These are phyloP conservation scores for Campopleginae sp. DNA, from an alignment of 2,888 invertebrate genomes.

Conservation along the genomic window DNA sequence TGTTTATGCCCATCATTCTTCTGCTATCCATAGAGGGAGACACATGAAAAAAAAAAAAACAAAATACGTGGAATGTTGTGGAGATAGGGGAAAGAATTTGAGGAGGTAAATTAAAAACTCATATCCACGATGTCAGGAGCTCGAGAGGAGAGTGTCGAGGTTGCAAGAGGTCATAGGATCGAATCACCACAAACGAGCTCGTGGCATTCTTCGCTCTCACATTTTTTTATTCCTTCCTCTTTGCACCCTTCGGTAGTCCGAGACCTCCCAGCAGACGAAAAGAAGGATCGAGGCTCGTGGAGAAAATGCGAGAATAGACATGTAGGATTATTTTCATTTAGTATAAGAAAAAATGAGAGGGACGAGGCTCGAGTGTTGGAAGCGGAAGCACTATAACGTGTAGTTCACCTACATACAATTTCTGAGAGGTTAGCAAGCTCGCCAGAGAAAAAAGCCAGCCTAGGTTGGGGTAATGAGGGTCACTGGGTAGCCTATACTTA, in stretches of 20 bases:
- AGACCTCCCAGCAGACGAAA: slow-evolving; percentile 63
- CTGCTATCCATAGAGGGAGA: slow-evolving; percentile 18
- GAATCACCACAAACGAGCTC: slow-evolving; percentile 68
- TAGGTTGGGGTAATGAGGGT: slow-evolving; percentile 17
- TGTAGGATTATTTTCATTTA: background rate
- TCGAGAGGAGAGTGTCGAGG: slow-evolving; percentile 54
- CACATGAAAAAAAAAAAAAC: slow-evolving; percentile 41
- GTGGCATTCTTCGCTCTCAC: slow-evolving; percentile 35
- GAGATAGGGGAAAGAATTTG: slow-evolving; percentile 58
- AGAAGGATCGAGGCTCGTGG: slow-evolving; percentile 56
- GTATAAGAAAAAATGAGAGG: background rate
- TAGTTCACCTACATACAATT: slow-evolving; percentile 29
- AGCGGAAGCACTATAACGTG: slow-evolving; percentile 31
- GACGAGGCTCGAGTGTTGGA: slow-evolving; percentile 39
- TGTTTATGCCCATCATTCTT: slow-evolving; percentile 29
- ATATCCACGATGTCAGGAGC: slow-evolving; percentile 39
- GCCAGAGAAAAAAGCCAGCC: background rate
- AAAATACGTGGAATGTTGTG: slow-evolving; percentile 40
- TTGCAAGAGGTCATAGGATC: slow-evolving; percentile 66
- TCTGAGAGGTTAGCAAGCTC: slow-evolving; percentile 29
- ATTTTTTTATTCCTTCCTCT: slow-evolving; percentile 12
- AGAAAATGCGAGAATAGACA: slow-evolving; percentile 42
- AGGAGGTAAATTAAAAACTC: slow-evolving; percentile 57
- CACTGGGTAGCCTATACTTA: background rate
- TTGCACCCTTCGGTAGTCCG: slow-evolving; percentile 31